phyloP scores from a whole-genome alignment of 2,888 invertebrate genomes.

The Kryphioiulus occultus region DNA sequence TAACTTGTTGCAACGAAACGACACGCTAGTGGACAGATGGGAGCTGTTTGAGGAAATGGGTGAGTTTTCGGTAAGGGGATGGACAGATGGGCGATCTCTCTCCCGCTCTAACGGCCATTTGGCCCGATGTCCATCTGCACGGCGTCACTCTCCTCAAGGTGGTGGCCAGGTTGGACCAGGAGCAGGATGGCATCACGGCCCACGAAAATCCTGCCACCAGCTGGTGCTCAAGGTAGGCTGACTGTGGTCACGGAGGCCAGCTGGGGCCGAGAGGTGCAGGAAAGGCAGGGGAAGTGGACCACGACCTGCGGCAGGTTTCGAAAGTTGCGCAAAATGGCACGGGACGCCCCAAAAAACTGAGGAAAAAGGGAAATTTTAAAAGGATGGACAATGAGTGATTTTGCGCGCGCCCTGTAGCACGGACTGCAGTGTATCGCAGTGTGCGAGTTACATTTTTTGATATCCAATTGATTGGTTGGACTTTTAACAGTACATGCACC shows the following conservation, averaged over 20 bases:
- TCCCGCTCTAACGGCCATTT: background rate
- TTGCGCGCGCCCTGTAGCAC: too few species aligned
- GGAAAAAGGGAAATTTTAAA: too few species aligned
- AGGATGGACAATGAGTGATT: too few species aligned
- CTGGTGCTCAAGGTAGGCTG: background rate
- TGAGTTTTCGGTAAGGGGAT: background rate
- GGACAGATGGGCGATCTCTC: background rate
- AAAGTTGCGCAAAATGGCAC: background rate
- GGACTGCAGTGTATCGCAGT: too few species aligned
- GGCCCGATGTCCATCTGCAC: background rate
- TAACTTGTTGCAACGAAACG: background rate
- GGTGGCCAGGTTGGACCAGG: background rate
- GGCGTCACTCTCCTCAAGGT: background rate
- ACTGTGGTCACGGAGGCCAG: background rate
- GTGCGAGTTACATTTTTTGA: too few species aligned
- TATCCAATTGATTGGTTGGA: too few species aligned
- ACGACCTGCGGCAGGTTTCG: background rate
- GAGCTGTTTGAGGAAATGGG: background rate
- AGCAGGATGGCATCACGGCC: background rate
- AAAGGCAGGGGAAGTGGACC: background rate
- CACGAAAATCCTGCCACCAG: background rate
- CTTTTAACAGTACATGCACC: too few species aligned
- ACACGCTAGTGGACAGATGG: background rate
- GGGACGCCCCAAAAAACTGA: too few species aligned
- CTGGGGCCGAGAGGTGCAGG: background rate